Conservation (phyloP, 30 jellyfish, hydroid and myxozoan species). For the Turritopsis rubra region DNA sequence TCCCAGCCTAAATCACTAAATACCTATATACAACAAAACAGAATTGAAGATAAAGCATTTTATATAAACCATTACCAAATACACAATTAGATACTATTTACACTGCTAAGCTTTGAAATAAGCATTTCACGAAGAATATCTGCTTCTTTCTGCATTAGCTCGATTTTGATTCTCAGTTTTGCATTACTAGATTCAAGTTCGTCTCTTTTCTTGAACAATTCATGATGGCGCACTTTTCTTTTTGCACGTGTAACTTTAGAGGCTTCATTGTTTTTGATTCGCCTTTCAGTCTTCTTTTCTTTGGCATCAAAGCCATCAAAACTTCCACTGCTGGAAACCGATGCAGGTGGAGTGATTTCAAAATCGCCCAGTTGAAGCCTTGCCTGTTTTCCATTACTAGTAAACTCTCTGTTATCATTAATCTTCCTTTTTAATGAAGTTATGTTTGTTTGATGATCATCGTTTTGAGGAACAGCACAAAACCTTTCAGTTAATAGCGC, state of each 20-base stretch:
- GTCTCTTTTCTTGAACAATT: conserved; percentile 39
- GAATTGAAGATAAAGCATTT: background rate
- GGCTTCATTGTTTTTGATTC: conserved; percentile 70
- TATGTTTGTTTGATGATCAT: background rate
- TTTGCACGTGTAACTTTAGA: conserved; percentile 66
- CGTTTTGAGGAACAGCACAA: background rate
- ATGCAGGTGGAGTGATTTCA: conserved; percentile 6
- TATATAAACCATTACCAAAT: background rate
- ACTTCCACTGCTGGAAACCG: background rate
- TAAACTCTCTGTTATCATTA: background rate
- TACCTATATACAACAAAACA: background rate
- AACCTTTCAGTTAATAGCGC: background rate
- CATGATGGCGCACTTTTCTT: conserved; percentile 46
- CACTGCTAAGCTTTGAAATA: conserved; percentile 47
- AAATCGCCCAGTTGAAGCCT: background rate
- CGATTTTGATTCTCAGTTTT: conserved; percentile 35
- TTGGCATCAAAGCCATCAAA: conserved; percentile 28
- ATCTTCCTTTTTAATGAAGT: conserved; percentile 7
- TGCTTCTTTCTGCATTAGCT: conserved; percentile 61
- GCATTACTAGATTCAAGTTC: conserved; percentile 67
- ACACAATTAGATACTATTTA: background rate
- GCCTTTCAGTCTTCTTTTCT: conserved; percentile 26
- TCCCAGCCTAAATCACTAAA: too few relatives aligned
- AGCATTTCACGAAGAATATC: conserved; percentile 43
- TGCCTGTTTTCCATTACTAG: background rate